These are phyloP conservation scores for Hyposmocoma kahamanoa DNA, from an alignment of 1,140 invertebrate genomes.

Conservation along the genomic window DNA sequence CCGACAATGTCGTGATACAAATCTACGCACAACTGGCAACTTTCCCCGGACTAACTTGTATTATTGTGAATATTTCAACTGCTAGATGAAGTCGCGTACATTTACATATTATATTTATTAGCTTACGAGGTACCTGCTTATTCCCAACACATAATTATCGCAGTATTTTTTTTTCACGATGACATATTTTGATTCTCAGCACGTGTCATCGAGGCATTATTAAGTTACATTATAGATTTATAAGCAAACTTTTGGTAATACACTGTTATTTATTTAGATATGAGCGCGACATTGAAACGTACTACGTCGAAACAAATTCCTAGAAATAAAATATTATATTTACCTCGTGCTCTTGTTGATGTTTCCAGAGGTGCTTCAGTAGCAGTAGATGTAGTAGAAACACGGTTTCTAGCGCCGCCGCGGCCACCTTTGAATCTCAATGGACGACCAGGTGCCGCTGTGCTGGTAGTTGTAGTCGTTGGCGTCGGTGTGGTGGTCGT, in stretches of 20 bases:
- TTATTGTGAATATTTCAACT: too few relatives aligned
- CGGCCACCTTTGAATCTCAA: conserved; percentile 58
- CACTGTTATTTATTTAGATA: neutral
- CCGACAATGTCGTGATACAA: too few relatives aligned
- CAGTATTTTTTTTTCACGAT: too few relatives aligned
- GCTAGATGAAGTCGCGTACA: too few relatives aligned
- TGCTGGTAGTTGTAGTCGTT: conserved; percentile 44
- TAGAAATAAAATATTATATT: too few relatives aligned
- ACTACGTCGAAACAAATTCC: neutral
- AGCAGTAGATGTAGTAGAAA: conserved; percentile 33
- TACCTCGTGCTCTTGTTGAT: conserved; percentile 56
- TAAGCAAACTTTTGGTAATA: neutral
- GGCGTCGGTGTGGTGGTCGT: conserved; percentile 71
- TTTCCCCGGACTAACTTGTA: too few relatives aligned
- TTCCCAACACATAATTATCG: too few relatives aligned
- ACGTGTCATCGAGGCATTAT: too few relatives aligned
- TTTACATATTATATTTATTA: too few relatives aligned
- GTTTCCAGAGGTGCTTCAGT: conserved; percentile 57
- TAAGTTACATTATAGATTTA: neutral
- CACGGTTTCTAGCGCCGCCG: conserved; percentile 37
- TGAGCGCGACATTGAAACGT: neutral
- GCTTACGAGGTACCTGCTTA: too few relatives aligned
- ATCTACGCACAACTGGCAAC: too few relatives aligned
- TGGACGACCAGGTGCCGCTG: conserved; percentile 41
- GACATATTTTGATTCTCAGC: too few relatives aligned